Base-by-base conservation (phyloP, 1,140 invertebrate genomes). In the Adoxophyes honmai region DNA sequence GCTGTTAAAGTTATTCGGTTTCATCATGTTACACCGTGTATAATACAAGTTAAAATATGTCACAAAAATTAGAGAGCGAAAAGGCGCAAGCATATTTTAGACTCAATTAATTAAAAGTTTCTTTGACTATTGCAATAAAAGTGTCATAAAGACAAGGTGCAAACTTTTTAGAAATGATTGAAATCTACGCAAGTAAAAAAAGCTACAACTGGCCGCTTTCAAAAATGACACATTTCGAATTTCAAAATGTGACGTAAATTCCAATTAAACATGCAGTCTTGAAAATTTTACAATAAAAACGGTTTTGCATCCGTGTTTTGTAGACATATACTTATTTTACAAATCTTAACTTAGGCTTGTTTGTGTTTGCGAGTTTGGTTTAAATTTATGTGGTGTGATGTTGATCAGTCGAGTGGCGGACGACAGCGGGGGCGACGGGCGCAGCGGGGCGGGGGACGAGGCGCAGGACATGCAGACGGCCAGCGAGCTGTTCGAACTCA, bases 301-400 rank as follows among this genome's bases (percentile, higher is more conserved):
- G 58, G 60, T 74, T 75, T 74, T 70, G 61, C 66, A 36, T 55
- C 57, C 63, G 72, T 69, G 61, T 71, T 78, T 81, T 83, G 21
- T 76, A 37, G 72, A 73, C 55, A 60, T 39, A 55, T 57, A 61
- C 58, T 58, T 60, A 62, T 39, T 39, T 39, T 28, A 28, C 21
- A 15, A 21, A 48, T 48, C 18, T 44, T 44, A 18, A 42, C 39
- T 14, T 0, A 18, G 21, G 13, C 52, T 68, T 35, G 39, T 55
- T 52, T 54, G 10, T 48, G 60, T 60, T 66, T 60, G 16, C 37
- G 10, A 62, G 18, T 61, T 37, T 55, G 53, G 37, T 42, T 52
- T 52, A 77, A 76, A 74, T 78, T 57, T 69, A 68, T 73, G 71
- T 67, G 44, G 52, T 66, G 55, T 42, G 59, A 83, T 85, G 81